A percentile compares a stretch with the other conserved stretches of the same genome.
Evolutionary conservation across 2,888 invertebrate species (phyloP).

Genomic region (Toxonevra muliebris): DNA sequence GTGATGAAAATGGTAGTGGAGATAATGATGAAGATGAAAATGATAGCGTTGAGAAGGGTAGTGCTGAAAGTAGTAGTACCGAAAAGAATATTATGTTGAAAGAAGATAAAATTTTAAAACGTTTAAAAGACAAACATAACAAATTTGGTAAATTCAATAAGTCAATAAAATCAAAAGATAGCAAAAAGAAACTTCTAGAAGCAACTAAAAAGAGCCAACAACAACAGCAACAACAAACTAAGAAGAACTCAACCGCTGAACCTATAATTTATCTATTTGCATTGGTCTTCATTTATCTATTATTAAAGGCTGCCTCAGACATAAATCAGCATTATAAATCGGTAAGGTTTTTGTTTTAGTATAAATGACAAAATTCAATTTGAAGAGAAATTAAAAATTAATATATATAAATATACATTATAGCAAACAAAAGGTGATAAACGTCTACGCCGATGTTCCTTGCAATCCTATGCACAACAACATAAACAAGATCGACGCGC

Average conservation of each 20-base stretch:
- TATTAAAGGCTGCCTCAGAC: slow-evolving; percentile 62
- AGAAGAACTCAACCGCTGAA: slow-evolving; percentile 57
- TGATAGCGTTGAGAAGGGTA: slow-evolving; percentile 22
- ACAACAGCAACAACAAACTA: slow-evolving; percentile 38
- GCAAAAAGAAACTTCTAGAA: slow-evolving; percentile 15
- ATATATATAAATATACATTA: slow-evolving; percentile 34
- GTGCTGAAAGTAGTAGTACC: slow-evolving; percentile 11
- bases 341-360: slow-evolving; percentile 45
- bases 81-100: slow-evolving; percentile 8
- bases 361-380: too few species aligned
- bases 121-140: slow-evolving; percentile 38
- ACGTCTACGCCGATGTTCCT: slow-evolving; percentile 58
- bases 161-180: slow-evolving; percentile 32
- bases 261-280: slow-evolving; percentile 63
- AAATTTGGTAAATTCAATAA: too few species aligned
- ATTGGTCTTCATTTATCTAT: slow-evolving; percentile 59
- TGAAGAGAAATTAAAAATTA: too few species aligned
- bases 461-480: slow-evolving; percentile 62
- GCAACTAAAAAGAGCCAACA: slow-evolving; percentile 44
- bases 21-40: background rate
- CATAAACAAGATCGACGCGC: slow-evolving; percentile 59
- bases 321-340: slow-evolving; percentile 63
- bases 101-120: slow-evolving; percentile 34
- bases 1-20: background rate
- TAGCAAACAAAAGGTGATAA: slow-evolving; percentile 60